Evolutionary conservation across 1,140 invertebrate species (phyloP).

Genomic region (Colletes latitarsis): DNA sequence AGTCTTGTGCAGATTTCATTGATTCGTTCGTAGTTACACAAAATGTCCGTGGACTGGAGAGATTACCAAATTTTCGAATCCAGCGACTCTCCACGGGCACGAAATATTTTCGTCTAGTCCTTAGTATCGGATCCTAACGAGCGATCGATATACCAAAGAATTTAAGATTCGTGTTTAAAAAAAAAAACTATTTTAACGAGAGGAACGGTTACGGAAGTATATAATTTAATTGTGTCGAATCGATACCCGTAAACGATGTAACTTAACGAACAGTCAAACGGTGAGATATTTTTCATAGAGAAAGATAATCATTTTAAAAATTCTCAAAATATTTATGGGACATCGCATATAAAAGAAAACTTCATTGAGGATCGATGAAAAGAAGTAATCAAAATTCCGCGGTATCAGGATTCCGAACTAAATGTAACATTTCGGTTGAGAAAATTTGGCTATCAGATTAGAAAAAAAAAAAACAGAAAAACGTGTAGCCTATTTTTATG

Average conservation of each 20-base stretch:
- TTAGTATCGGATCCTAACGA: slow-evolving; percentile 67
- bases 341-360: background rate
- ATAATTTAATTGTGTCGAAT: slow-evolving; percentile 30
- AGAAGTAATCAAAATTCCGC: background rate
- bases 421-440: slow-evolving; percentile 17
- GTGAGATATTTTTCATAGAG: background rate
- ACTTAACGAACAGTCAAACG: background rate
- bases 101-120: slow-evolving; percentile 75
- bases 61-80: slow-evolving; percentile 30
- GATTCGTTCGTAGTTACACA: slow-evolving; percentile 16
- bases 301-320: background rate
- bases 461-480: background rate
- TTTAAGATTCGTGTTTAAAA: slow-evolving; percentile 37
- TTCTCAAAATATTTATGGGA: background rate
- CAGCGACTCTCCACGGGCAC: slow-evolving; percentile 18
- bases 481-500: slow-evolving; percentile 55
- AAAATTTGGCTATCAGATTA: slow-evolving; percentile 31
- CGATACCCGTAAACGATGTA: slow-evolving; percentile 6
- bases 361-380: background rate
- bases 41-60: slow-evolving; percentile 29
- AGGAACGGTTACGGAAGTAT: background rate
- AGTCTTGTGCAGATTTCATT: slow-evolving; percentile 12
- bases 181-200: slow-evolving; percentile 40
- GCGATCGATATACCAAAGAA: slow-evolving; percentile 72
- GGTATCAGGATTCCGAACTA: slow-evolving; percentile 11